Base-by-base conservation (phyloP, 2,888 invertebrate species). In the Ischnus inquisitorius region DNA sequence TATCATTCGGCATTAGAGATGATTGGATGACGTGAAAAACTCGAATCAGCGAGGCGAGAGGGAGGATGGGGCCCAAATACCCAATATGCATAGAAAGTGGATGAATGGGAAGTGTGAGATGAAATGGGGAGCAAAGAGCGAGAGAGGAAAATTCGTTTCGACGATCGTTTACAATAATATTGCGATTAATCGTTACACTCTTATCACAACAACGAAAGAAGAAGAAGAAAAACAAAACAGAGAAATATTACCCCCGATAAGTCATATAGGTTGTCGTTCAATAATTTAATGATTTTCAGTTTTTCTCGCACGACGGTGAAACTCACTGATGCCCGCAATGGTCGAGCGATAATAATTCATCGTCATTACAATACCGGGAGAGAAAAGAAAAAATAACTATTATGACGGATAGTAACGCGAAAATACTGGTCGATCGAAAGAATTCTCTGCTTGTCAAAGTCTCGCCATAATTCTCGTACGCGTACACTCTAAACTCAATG, bases 211-310 rank as follows among this genome's bases (percentile, higher is more conserved):
- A 77, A 46, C 3, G 43, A 60, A 48, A 60, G 39, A 77, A 43
- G 69, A 39, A 25, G 19, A 28, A 75, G 39, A 48, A 64, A 74
- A 67, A 74, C 64, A 25, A 60, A 54, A 46, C 43, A 76, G 41
- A 68, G 54, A 69, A 67, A 76, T 0, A 34, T 34, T 34, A 34
- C 34, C n/a, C 19, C 39, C 46, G 39, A 76, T 74, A 14, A 43
- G 5, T 14, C 68, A n/a, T 57, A 67, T 77, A 76, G 71, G 41
- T 16, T 51, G 67, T 72, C 34, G 25, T 79, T 75, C 19, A 83
- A 83, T 83, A 83, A 83, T 83, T 83, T 83, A 83, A 76, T 79
- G 79, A 83, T 83, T 80, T 83, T 46, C 34, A 34, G 34, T 75
- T 75, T 28, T 75, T 28, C 43, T 22, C 43, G n/a, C 48, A 67